Percentiles rank a stretch among this genome's conserved stretches.
phyloP scores from a whole-genome alignment of 2,113 vertebrate genomes.

The Spheniscus mendiculus region DNA sequence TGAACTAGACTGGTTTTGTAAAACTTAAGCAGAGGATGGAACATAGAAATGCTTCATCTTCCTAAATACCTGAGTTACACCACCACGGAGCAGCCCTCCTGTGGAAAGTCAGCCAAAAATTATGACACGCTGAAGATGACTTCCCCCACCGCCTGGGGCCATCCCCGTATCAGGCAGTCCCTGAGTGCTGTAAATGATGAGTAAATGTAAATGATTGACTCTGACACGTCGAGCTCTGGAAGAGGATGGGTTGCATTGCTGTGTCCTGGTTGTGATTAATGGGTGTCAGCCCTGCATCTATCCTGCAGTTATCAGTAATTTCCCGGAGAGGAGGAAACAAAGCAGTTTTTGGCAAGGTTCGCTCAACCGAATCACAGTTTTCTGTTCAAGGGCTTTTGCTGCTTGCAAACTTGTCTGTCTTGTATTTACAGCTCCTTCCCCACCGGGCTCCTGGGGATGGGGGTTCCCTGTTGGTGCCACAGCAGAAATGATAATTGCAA shows the following conservation, averaged over 20 bases:
- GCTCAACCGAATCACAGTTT: not conserved
- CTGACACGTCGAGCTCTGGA: not conserved
- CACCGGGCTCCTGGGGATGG: rapidly evolving
- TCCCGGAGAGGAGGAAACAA: not conserved
- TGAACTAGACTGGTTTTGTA: not conserved
- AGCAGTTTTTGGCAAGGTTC: not conserved
- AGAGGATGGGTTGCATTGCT: not conserved
- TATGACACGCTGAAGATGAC: not conserved
- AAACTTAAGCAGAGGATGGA: not conserved
- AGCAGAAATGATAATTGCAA: not conserved
- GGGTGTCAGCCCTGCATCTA: not conserved
- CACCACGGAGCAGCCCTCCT: not conserved
- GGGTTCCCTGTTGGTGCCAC: not conserved
- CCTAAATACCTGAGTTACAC: not conserved
- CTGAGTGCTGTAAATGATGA: not conserved
- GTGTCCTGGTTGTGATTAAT: not conserved
- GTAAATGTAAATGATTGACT: not conserved
- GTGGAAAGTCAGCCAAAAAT: not conserved
- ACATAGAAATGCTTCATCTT: not conserved
- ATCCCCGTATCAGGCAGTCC: rapidly evolving
- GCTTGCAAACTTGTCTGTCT: not conserved
- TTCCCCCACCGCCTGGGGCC: no score
- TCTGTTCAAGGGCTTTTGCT: not conserved
- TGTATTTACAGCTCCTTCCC: not conserved
- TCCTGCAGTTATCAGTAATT: not conserved